Conservation (phyloP, 1,140 invertebrate species). For the Drosophila insularis region DNA sequence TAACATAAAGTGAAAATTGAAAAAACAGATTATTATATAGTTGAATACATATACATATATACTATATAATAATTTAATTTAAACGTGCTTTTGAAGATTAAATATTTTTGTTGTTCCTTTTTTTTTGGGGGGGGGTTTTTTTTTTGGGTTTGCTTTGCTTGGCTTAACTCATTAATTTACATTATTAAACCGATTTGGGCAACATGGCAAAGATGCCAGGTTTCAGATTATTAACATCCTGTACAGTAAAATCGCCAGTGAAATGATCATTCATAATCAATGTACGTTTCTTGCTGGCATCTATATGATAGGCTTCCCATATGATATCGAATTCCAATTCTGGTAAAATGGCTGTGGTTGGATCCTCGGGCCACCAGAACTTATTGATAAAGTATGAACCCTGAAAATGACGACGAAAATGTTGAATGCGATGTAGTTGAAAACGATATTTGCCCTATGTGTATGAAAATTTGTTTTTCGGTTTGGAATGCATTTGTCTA, state of each 20-base stretch:
- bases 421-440: conserved; percentile 41
- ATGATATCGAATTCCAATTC: conserved; percentile 71
- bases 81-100: background rate
- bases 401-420: conserved; percentile 63
- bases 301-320: conserved; percentile 56
- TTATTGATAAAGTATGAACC: conserved; percentile 75
- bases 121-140: background rate
- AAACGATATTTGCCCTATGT: conserved; percentile 60
- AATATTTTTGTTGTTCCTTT: background rate
- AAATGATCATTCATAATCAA: conserved; percentile 69
- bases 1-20: conserved; percentile 26
- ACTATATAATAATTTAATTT: background rate
- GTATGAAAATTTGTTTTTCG: conserved; percentile 23
- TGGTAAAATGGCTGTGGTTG: conserved; percentile 65
- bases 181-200: conserved; percentile 40
- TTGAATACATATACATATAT: background rate
- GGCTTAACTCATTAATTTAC: too few relatives aligned
- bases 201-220: conserved; percentile 73
- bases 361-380: conserved; percentile 78
- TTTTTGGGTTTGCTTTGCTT: background rate
- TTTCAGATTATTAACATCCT: conserved; percentile 74
- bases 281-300: conserved; percentile 65
- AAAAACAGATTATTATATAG: conserved; percentile 10
- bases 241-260: conserved; percentile 60
- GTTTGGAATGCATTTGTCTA: background rate